Evolutionary conservation across 1,140 invertebrate genomes (phyloP).

Genomic region (Colletes latitarsis): DNA sequence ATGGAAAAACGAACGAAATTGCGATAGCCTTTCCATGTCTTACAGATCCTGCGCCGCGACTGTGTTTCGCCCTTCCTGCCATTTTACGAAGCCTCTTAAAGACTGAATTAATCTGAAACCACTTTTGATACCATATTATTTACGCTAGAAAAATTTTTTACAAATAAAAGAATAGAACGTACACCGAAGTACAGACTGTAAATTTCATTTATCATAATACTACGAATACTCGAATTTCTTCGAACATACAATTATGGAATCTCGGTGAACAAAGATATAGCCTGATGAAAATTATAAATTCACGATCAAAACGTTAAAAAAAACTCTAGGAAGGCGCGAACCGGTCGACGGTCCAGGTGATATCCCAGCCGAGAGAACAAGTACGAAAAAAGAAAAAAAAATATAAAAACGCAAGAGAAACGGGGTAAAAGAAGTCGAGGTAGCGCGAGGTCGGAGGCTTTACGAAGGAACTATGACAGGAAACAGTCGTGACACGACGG

Average conservation of each 20-base stretch:
- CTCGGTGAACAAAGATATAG: too few species aligned
- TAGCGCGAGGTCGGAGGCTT: constrained; percentile 50
- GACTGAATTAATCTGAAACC: too few species aligned
- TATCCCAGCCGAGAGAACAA: background rate
- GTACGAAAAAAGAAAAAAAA: background rate
- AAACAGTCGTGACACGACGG: constrained; percentile 31
- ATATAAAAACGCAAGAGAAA: background rate
- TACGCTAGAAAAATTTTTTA: too few species aligned
- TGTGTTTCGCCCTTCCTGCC: constrained; percentile 52
- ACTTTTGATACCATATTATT: too few species aligned
- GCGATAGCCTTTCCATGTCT: constrained; percentile 68
- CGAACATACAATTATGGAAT: too few species aligned
- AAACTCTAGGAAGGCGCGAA: background rate
- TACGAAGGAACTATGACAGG: constrained; percentile 42
- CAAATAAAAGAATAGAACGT: too few species aligned
- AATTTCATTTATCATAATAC: too few species aligned
- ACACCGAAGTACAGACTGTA: too few species aligned
- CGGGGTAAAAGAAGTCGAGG: constrained; percentile 16
- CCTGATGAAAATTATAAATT: too few species aligned
- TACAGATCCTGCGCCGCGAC: constrained; percentile 62
- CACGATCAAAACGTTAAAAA: too few species aligned
- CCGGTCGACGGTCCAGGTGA: background rate
- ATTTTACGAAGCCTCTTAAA: background rate
- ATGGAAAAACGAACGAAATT: constrained; percentile 49
- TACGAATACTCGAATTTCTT: too few species aligned